These are phyloP conservation scores for Luperina testacea DNA, from an alignment of 2,888 invertebrate genomes.

Conservation along the genomic window DNA sequence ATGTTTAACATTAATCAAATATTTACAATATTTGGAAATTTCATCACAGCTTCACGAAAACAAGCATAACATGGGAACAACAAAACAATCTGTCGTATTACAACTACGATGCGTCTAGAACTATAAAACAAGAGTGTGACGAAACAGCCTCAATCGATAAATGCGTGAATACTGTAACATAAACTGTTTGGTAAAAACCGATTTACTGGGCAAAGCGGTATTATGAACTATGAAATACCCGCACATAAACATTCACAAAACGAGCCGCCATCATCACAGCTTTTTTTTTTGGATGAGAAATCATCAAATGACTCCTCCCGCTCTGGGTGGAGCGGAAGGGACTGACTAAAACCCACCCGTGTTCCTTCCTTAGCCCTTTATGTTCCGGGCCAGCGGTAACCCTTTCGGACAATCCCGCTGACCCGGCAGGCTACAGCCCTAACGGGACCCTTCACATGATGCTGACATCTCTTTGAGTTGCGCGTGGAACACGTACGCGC, in stretches of 20 bases:
- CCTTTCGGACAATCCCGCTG: too few species aligned
- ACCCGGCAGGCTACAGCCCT: too few species aligned
- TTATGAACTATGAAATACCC: constrained; percentile 48
- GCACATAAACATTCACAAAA: constrained; percentile 28
- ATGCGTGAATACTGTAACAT: constrained; percentile 87
- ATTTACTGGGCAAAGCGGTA: constrained; percentile 46
- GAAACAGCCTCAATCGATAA: constrained; percentile 84
- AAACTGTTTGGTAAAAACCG: constrained; percentile 52
- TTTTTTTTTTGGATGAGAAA: neutral
- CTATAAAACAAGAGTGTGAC: constrained; percentile 82
- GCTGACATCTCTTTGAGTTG: too few species aligned
- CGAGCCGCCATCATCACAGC: constrained; percentile 23
- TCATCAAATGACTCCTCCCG: too few species aligned
- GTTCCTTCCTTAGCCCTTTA: too few species aligned
- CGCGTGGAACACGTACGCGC: too few species aligned
- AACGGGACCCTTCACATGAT: too few species aligned
- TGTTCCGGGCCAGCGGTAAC: too few species aligned
- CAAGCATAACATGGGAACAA: constrained; percentile 88
- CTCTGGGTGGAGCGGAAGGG: too few species aligned
- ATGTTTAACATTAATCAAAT: constrained; percentile 86
- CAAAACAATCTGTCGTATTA: constrained; percentile 82
- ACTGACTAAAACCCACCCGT: too few species aligned
- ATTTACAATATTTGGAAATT: constrained; percentile 90
- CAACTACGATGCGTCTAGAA: constrained; percentile 80
- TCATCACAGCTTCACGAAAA: constrained; percentile 90